Evolutionary conservation across 2,113 vertebrate species (phyloP), one percentile per base, ranked within the genome.

Genomic region (Aphyosemion australe): DNA sequence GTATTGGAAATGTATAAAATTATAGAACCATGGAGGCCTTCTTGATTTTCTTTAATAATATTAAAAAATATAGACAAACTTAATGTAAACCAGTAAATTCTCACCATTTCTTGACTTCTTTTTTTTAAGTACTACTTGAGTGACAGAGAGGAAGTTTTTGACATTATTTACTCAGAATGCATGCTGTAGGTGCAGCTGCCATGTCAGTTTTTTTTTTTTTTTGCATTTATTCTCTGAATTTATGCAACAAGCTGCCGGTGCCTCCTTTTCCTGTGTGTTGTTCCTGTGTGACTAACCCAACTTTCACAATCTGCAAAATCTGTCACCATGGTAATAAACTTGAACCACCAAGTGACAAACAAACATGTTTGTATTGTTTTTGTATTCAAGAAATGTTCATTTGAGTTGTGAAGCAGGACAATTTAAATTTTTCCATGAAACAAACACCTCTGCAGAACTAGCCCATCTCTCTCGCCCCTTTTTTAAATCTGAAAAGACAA

Each of bases 281-380:
- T 41, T 59, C 34, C 19, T n/a, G 11, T 26, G 42, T 48, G 39
- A 37, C 59, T 57, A n/a, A 42, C 64, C 26, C 26, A 26, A 26
- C 26, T 26, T 26, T 75, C 39, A 45, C 48, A 66, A 21, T n/a
- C 4, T 0, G 0, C 26, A 48, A 32, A 12, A 58, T 37, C 12
- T 0, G 21, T 75, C 48, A 31, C 78, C 64, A 66, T 85, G 80
- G 78, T 15, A 61, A 75, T 55, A 67, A 70, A 3, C 19, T 37
- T 1, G 10, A 83, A 74, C 74, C 26, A 26, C 1, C 26, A 26
- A 26, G 3, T 26, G 26, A 26, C 31, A 61, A 10, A 61, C 6
- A 20, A 18, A 7, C 19, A 20, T 7, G n/a, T 34, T 41, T 42
- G 0, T 19, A 55, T 41, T 26, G 10, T 41, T 14, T 47, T 1